Evolutionary conservation across 2,797 vertebrate species (phyloP).

Genomic region (Gambelia wislizenii): DNA sequence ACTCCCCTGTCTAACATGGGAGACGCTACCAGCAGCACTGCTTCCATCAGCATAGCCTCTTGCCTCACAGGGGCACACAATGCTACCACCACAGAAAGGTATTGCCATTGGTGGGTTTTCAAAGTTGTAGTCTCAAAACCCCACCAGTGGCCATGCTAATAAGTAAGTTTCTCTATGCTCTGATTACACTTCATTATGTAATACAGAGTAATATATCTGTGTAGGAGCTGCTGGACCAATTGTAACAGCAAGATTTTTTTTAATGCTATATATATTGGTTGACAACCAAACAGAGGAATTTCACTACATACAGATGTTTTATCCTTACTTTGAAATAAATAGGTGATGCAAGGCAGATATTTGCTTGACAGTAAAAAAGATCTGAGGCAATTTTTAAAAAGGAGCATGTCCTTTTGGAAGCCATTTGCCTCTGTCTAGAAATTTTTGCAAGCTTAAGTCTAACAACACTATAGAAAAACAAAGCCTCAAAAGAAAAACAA

Average conservation of each 20-base stretch:
- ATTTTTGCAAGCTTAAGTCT: neutral
- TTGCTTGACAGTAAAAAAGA: neutral
- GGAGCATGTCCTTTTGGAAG: neutral
- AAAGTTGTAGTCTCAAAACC: too few species aligned
- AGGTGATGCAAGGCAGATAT: neutral
- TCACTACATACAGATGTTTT: neutral
- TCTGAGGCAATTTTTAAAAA: neutral
- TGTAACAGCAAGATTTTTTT: neutral
- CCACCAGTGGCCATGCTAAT: too few species aligned
- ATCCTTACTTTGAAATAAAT: neutral
- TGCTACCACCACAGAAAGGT: too few species aligned
- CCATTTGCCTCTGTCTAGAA: slow-evolving; percentile 14
- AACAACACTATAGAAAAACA: neutral
- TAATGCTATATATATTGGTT: neutral
- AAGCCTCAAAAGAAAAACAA: neutral
- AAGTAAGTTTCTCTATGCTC: too few species aligned
- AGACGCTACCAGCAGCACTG: too few species aligned
- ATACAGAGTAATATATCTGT: neutral
- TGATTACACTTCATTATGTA: neutral
- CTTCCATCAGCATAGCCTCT: too few species aligned
- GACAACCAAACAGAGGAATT: neutral
- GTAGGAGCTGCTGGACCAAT: neutral
- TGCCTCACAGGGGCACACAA: too few species aligned
- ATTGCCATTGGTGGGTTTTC: too few species aligned
- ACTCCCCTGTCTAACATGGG: too few species aligned